Evolutionary conservation across 1,140 invertebrate species (phyloP).

Genomic region (Drosophila dunni): DNA sequence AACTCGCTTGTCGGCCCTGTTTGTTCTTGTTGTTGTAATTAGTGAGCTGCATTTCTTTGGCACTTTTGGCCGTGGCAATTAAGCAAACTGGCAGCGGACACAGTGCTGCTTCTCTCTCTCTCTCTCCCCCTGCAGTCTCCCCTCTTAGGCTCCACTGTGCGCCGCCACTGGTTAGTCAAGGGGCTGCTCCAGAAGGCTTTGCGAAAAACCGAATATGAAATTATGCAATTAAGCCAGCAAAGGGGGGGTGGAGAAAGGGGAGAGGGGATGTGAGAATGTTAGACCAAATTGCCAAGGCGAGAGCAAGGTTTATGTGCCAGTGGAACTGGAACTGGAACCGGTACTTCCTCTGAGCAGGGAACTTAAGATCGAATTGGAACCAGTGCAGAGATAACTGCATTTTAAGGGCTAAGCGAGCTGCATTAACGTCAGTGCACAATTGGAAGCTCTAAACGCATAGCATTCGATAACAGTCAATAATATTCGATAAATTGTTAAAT

Average conservation of each 20-base stretch:
- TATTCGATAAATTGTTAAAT: not conserved
- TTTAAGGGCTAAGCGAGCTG: not conserved
- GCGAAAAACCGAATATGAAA: conserved; percentile 63
- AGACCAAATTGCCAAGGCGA: conserved; percentile 1
- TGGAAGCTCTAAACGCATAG: too few relatives aligned
- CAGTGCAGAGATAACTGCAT: not conserved
- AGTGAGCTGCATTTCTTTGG: conserved; percentile 79
- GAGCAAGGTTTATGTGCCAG: not conserved
- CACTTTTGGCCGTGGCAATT: conserved; percentile 80
- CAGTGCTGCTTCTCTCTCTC: conserved; percentile 5
- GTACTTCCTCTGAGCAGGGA: not conserved
- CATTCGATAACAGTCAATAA: not conserved
- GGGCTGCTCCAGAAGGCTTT: conserved; percentile 30
- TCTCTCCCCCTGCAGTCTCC: not conserved
- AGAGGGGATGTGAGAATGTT: not conserved
- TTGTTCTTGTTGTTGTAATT: conserved; percentile 73
- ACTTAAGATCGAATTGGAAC: not conserved
- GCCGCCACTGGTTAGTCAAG: not conserved
- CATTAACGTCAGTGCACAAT: not conserved
- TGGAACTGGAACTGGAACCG: not conserved
- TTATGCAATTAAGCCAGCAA: conserved; percentile 65
- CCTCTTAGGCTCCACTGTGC: not conserved
- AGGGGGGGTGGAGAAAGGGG: not conserved
- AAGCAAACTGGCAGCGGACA: conserved; percentile 58
- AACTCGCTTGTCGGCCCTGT: conserved; percentile 41